Percentiles rank a stretch among this genome's conserved stretches.
phyloP scores from a whole-genome alignment of 2,797 vertebrate genomes.

The Nothura maculosa region DNA sequence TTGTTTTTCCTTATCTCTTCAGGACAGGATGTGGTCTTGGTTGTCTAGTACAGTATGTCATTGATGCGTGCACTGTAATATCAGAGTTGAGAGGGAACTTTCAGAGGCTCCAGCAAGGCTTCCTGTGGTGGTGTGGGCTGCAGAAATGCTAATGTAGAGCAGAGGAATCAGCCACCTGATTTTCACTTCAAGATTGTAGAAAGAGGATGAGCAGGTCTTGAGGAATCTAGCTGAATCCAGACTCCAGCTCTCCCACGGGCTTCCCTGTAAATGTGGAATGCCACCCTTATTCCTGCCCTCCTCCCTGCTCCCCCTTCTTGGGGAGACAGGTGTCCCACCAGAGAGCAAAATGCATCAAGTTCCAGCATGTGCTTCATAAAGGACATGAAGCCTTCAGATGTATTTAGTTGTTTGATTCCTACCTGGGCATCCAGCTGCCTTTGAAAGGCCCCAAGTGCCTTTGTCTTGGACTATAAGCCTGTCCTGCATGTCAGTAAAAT shows the following conservation, averaged over 20 bases:
- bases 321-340: neutral
- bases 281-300: neutral
- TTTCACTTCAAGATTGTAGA: neutral
- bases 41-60: neutral
- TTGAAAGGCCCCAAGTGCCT: neutral
- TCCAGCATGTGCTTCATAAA: neutral
- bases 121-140: neutral
- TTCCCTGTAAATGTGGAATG: neutral
- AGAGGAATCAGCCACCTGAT: neutral
- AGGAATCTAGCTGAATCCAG: neutral
- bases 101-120: neutral
- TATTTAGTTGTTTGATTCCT: neutral
- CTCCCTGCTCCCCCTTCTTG: neutral
- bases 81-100: neutral
- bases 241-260: neutral
- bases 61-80: slow-evolving; percentile 4
- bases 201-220: neutral
- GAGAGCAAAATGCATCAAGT: neutral
- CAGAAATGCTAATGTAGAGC: neutral
- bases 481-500: neutral
- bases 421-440: neutral
- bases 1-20: neutral
- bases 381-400: neutral
- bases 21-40: slow-evolving; percentile 14
- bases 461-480: neutral